These are phyloP conservation scores for Campodea augens DNA, from an alignment of 1,140 invertebrate species.

Conservation along the genomic window DNA sequence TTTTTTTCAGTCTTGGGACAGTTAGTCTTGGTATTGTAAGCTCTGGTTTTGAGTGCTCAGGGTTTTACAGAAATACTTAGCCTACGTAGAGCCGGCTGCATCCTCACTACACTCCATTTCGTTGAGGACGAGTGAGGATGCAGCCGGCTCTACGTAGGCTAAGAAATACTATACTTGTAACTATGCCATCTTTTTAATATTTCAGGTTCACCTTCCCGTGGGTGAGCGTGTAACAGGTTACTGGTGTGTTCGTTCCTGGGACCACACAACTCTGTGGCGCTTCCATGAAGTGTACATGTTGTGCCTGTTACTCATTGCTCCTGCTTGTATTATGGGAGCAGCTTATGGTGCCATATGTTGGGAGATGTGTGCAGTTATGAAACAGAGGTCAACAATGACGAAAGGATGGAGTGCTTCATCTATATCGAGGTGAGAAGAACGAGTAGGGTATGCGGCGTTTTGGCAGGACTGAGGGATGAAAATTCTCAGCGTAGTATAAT, in stretches of 20 bases:
- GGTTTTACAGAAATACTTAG: too few relatives aligned
- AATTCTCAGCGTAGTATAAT: too few relatives aligned
- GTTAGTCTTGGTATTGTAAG: too few relatives aligned
- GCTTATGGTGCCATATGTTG: conserved; percentile 43
- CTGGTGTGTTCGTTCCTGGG: conserved; percentile 40
- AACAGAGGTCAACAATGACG: conserved; percentile 33
- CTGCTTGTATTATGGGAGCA: conserved; percentile 39
- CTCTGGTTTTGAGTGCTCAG: too few relatives aligned
- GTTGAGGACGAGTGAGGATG: too few relatives aligned
- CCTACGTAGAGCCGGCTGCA: not conserved
- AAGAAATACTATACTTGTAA: conserved; percentile 4
- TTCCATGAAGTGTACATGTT: conserved; percentile 47
- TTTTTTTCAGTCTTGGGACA: too few relatives aligned
- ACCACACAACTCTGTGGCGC: conserved; percentile 27
- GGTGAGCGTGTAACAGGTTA: conserved; percentile 29
- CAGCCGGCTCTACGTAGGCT: too few relatives aligned
- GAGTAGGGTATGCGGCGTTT: too few relatives aligned
- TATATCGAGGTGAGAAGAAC: too few relatives aligned
- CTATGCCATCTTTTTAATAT: conserved; percentile 10
- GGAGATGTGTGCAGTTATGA: conserved; percentile 41
- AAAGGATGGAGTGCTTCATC: too few relatives aligned
- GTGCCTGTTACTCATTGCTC: conserved; percentile 38
- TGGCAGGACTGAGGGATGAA: too few relatives aligned
- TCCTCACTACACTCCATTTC: not conserved
- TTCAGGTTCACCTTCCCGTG: conserved; percentile 33